Conservation (phyloP, 2,797 vertebrate species). For the Platyrinchus mystaceus region DNA sequence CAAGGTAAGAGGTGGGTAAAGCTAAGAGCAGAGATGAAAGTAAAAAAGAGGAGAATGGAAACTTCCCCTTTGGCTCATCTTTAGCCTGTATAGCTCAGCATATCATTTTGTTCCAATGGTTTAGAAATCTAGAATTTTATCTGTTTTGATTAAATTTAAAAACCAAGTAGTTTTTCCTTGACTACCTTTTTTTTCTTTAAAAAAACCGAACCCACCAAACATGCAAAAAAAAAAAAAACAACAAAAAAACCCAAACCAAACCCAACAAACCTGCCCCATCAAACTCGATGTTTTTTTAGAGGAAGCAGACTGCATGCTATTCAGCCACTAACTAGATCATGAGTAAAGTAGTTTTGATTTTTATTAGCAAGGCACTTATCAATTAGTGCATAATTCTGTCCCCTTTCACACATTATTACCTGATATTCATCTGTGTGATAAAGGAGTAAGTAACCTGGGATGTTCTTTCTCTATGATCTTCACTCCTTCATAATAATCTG, state of each 20-base stretch:
- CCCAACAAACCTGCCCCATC: background rate
- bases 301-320: background rate
- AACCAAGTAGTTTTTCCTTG: background rate
- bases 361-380: background rate
- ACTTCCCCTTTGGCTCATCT: background rate
- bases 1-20: background rate
- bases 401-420: background rate
- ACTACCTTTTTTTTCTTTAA: background rate
- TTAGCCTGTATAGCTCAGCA: background rate
- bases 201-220: background rate
- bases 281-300: background rate
- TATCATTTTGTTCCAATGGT: background rate
- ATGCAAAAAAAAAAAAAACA: background rate
- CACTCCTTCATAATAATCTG: background rate
- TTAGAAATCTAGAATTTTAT: background rate
- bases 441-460: background rate
- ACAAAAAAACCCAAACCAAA: background rate
- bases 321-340: background rate
- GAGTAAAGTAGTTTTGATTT: background rate
- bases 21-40: background rate
- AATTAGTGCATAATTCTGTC: background rate
- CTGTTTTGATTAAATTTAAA: background rate
- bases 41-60: background rate
- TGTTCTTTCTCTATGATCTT: background rate
- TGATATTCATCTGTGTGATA: background rate